Base-by-base conservation (phyloP, 2,113 vertebrate genomes). In the Euleptes europaea region DNA sequence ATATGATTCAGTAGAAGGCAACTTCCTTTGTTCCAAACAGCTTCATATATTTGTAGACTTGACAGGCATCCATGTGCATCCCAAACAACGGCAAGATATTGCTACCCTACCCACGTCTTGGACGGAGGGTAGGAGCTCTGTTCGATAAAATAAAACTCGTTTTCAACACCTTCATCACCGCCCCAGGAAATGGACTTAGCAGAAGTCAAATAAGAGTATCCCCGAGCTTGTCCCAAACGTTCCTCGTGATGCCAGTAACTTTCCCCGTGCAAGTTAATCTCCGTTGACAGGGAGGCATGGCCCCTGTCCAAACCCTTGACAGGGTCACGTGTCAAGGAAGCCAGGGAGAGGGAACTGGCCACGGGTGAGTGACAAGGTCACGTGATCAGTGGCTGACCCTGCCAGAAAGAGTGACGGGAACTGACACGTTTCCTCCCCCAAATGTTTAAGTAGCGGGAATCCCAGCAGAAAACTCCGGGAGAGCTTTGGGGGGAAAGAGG, bases 271-370 rank as follows among this genome's bases (percentile, higher is more conserved):
- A 75, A 86, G 85, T 89, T 91, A 89, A 89, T 91, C 90, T 85
- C 77, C 2, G 49, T 44, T 84, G 89, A 86, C 90, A 84, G 76
- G 71, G 10, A 79, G 71, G 35, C 81, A 73, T 90, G 84, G 74
- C 88, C 86, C 87, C 90, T 88, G 82, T 87, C 89, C 88, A 87
- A 70, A 88, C 49, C 51, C 78, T 85, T 93, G 92, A 91, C 90
- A 90, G 72, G 90, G 92, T 92, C 92, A 89, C 69, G 76, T 88
- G 84, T 87, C 82, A 63, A 79, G 84, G 85, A 89, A 84, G 88
- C 72, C 67, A 70, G 81, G 70, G 84, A 84, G 80, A 38, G 33
- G 88, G 87, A 82, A 65, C 35, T 2, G 57, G 60, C 42, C 40
- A 40, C n/a, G 31, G 42, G 21, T 89, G 90, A 91, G 65, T 90